Percentiles rank a stretch among this genome's conserved stretches.
Evolutionary conservation across 2,888 invertebrate genomes (phyloP).

Genomic region (Idaea dimidiata): DNA sequence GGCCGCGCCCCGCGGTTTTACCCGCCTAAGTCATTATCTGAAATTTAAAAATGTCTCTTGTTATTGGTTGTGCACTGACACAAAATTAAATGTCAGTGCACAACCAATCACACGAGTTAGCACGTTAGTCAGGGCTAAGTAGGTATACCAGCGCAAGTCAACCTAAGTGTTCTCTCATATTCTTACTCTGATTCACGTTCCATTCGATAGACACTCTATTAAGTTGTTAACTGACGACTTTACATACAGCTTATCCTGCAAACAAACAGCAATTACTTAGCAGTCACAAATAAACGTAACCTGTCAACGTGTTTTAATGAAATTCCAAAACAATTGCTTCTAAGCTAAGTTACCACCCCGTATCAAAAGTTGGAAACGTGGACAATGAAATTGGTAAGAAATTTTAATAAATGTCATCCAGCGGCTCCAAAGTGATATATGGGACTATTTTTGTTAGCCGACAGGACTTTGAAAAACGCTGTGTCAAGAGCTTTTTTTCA

Average conservation of each 20-base stretch:
- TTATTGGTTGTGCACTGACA: no score
- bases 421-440: constrained; percentile 57
- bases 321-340: constrained; percentile 1
- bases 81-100: no score
- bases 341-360: not conserved
- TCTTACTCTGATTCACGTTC: no score
- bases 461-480: constrained; percentile 53
- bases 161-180: no score
- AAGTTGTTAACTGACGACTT: not conserved
- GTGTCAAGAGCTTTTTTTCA: constrained; percentile 55
- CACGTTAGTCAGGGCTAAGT: no score
- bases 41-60: no score
- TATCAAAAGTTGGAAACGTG: constrained; percentile 39
- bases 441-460: constrained; percentile 47
- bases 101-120: no score
- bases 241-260: not conserved
- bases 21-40: no score
- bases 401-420: constrained; percentile 65
- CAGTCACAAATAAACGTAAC: not conserved
- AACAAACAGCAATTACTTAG: not conserved
- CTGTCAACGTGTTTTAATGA: not conserved
- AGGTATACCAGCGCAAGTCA: no score
- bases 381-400: constrained; percentile 51
- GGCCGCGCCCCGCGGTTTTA: no score
- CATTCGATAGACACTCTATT: no score